phyloP scores from a whole-genome alignment of 2,888 invertebrate genomes.

The Cantharis rustica region DNA sequence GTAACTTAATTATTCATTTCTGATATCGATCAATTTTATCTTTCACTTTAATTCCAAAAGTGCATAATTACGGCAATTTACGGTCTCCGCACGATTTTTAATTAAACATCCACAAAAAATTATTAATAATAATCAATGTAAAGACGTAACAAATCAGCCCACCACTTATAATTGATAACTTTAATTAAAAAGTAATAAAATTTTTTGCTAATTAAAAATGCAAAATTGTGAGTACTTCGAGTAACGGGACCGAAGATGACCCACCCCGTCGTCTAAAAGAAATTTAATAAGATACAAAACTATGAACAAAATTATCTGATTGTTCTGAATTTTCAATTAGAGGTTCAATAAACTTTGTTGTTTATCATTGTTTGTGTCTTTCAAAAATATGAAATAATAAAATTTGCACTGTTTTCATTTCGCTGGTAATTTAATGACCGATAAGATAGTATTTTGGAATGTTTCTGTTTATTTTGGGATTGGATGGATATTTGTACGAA shows the following conservation, averaged over 20 bases:
- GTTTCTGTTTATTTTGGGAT: slow-evolving; percentile 17
- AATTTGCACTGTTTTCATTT: slow-evolving; percentile 15
- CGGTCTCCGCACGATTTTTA: neutral
- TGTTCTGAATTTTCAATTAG: neutral
- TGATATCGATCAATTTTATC: neutral
- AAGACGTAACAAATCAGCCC: neutral
- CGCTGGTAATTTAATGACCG: slow-evolving; percentile 17
- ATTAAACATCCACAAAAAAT: neutral
- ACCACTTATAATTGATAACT: neutral
- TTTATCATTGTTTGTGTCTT: slow-evolving; percentile 15
- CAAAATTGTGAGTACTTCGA: neutral
- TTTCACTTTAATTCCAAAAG: neutral
- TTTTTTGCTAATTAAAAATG: neutral
- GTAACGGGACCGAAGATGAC: neutral
- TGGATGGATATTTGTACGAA: slow-evolving; percentile 8
- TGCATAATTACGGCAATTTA: neutral
- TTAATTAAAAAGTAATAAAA: neutral
- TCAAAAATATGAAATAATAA: slow-evolving; percentile 17
- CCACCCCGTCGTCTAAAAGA: neutral
- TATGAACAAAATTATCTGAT: neutral
- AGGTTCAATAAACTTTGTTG: slow-evolving; percentile 21
- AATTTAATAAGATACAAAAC: neutral
- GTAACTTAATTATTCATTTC: neutral
- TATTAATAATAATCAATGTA: neutral
- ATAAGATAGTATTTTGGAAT: slow-evolving; percentile 24